Evolutionary conservation across 2,888 invertebrate species (phyloP).

Genomic region (Phyto melanocephala): DNA sequence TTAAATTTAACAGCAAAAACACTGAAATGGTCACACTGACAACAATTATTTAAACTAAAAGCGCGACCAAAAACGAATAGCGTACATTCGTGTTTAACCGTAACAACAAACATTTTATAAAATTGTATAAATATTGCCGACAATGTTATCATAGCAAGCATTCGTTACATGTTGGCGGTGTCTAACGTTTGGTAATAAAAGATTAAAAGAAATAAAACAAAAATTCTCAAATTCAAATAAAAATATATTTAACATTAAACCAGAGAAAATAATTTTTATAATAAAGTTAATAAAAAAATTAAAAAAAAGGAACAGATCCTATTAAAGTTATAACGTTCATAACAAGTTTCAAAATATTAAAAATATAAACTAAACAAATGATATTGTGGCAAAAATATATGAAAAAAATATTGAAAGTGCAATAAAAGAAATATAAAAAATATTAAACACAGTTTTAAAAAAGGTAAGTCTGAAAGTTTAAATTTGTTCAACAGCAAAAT

Average conservation of each 20-base stretch:
- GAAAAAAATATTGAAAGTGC: no score
- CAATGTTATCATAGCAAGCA: constrained; percentile 35
- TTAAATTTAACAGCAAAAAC: no score
- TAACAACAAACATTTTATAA: background rate
- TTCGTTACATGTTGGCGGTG: constrained; percentile 57
- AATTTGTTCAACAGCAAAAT: no score
- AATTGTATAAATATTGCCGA: constrained; percentile 56
- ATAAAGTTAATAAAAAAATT: background rate
- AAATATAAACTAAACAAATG: no score
- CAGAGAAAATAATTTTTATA: background rate
- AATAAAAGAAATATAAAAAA: no score
- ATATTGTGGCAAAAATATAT: no score
- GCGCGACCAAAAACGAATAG: constrained; percentile 15
- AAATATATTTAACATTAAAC: background rate
- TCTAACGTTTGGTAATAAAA: constrained; percentile 53
- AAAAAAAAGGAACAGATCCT: background rate
- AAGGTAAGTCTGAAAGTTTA: no score
- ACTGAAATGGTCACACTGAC: no score
- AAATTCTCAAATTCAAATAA: background rate
- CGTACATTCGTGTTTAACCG: background rate
- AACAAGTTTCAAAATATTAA: background rate
- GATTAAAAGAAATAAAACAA: background rate
- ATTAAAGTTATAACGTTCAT: constrained; percentile 18
- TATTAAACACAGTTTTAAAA: no score
- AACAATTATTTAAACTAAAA: background rate